A percentile compares a stretch with the other conserved stretches of the same genome.
These are phyloP conservation scores for Scylla paramamosain DNA, from an alignment of 1,140 invertebrate genomes.

Conservation along the genomic window DNA sequence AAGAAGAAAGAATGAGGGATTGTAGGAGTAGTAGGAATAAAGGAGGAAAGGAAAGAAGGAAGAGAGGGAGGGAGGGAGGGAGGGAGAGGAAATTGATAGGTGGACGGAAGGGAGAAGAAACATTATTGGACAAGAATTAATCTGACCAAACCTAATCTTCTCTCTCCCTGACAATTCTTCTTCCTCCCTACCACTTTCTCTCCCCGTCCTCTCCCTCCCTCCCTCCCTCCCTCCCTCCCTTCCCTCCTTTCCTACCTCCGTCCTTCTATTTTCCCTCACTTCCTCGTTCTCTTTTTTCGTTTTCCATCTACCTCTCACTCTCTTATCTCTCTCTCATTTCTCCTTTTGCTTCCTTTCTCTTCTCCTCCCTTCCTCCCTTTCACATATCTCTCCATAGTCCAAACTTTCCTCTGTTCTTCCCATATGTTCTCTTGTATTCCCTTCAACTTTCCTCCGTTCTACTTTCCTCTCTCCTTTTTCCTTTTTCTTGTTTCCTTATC, in stretches of 20 bases:
- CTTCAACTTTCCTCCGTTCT: not conserved
- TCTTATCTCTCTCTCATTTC: not conserved
- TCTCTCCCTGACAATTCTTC: not conserved
- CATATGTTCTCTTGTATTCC: no score
- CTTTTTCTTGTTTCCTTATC: no score
- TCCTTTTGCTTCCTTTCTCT: not conserved
- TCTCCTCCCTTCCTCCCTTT: not conserved
- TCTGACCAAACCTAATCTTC: not conserved
- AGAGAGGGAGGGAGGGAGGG: no score
- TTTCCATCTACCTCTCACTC: not conserved
- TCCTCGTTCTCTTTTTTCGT: not conserved
- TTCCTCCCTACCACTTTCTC: not conserved
- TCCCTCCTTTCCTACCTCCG: not conserved
- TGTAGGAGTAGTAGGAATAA: no score
- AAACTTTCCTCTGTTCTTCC: no score
- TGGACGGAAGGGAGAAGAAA: not conserved
- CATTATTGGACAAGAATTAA: slow-evolving; percentile 16
- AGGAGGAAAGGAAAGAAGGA: no score
- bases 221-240: not conserved
- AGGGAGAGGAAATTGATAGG: no score
- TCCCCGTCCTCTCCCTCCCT: not conserved
- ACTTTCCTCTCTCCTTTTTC: not conserved
- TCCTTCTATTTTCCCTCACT: not conserved
- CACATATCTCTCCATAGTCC: no score
- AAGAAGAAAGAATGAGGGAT: not conserved